Evolutionary conservation across 1,140 invertebrate genomes (phyloP).

Genomic region (Daktulosphaira vitifoliae): DNA sequence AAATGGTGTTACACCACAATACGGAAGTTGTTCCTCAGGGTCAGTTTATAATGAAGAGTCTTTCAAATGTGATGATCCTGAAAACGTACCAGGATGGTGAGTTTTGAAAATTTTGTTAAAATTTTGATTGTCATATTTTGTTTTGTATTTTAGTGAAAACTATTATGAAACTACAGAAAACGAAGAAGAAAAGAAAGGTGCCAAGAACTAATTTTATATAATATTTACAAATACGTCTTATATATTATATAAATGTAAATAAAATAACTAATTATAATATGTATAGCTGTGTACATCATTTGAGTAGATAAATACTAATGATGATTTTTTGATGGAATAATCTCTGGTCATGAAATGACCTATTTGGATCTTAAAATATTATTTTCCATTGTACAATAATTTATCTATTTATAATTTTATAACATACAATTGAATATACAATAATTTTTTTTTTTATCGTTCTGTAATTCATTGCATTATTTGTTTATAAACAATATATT

Average conservation of each 20-base stretch:
- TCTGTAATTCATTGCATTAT: no score
- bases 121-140: not conserved
- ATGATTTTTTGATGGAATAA: no score
- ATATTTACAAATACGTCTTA: not conserved
- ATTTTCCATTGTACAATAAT: no score
- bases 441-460: no score
- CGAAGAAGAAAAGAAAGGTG: constrained; percentile 41
- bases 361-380: no score
- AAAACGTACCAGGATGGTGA: constrained; percentile 74
- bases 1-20: constrained; percentile 65
- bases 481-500: no score
- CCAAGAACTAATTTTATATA: constrained; percentile 13
- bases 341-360: no score
- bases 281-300: not conserved
- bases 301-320: no score
- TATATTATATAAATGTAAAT: not conserved
- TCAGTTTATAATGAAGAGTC: constrained; percentile 73
- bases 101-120: constrained; percentile 34
- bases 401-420: no score
- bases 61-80: constrained; percentile 71
- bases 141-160: constrained; percentile 57
- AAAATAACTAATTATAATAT: not conserved
- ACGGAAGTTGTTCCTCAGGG: constrained; percentile 63
- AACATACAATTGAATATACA: no score
- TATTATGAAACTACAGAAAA: constrained; percentile 52